Evolutionary conservation across 2,113 vertebrate species (phyloP).

Genomic region (Euleptes europaea): DNA sequence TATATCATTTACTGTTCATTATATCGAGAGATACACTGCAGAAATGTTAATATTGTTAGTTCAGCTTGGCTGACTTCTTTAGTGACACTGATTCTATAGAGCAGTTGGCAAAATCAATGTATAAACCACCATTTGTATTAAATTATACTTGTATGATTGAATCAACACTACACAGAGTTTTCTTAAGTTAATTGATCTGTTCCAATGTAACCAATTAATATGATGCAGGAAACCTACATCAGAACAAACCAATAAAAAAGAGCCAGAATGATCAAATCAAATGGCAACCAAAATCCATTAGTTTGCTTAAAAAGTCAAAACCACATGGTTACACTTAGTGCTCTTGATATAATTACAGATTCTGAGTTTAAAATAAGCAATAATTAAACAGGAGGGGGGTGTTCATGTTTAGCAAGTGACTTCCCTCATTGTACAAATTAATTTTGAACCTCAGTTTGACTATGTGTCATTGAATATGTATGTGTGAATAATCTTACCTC

Average conservation of each 20-base stretch:
- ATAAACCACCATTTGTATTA: slow-evolving; percentile 74
- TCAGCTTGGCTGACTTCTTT: slow-evolving; percentile 72
- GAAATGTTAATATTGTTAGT: slow-evolving; percentile 76
- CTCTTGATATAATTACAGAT: slow-evolving; percentile 28
- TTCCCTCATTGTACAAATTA: fast-evolving
- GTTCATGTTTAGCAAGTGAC: neutral
- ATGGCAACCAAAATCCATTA: slow-evolving; percentile 21
- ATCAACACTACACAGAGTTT: slow-evolving; percentile 71
- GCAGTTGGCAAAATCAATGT: slow-evolving; percentile 77
- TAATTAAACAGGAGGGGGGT: neutral
- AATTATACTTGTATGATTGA: slow-evolving; percentile 77
- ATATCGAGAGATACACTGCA: slow-evolving; percentile 74
- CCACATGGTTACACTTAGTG: neutral
- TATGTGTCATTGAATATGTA: neutral
- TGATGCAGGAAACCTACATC: slow-evolving; percentile 64
- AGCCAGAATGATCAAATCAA: neutral
- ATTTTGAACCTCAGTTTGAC: neutral
- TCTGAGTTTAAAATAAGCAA: slow-evolving; percentile 1
- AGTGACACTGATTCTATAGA: slow-evolving; percentile 74
- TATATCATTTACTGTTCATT: slow-evolving; percentile 76
- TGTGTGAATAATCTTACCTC: neutral
- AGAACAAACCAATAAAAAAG: slow-evolving; percentile 52
- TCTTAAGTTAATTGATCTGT: slow-evolving; percentile 77
- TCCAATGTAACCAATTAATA: slow-evolving; percentile 72
- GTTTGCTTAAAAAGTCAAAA: slow-evolving; percentile 13